phyloP scores from a whole-genome alignment of 2,797 vertebrate genomes.

The Rhabdomys pumilio region DNA sequence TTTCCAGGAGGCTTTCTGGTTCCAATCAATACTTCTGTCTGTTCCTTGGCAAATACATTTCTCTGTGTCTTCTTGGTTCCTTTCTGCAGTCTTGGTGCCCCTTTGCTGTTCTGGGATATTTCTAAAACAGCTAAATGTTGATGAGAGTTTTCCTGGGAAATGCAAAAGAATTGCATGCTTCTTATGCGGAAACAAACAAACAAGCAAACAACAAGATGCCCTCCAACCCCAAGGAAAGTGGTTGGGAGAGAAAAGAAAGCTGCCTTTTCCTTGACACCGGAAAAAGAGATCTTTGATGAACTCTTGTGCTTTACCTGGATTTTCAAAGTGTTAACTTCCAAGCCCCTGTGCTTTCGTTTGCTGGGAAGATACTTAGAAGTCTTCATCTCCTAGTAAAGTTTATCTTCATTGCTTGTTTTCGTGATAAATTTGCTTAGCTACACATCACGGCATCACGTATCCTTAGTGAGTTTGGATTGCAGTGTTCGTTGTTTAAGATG shows the following conservation, averaged over 20 bases:
- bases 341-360: conserved; percentile 26
- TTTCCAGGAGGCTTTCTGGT: not conserved
- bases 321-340: conserved; percentile 31
- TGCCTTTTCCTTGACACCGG: not conserved
- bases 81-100: not conserved
- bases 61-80: not conserved
- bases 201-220: not conserved
- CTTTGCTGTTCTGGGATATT: not conserved
- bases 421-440: not conserved
- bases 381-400: conserved; percentile 50
- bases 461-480: conserved; percentile 40
- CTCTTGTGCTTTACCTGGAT: not conserved
- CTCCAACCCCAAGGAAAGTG: not conserved
- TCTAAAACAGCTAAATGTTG: not conserved
- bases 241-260: not conserved
- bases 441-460: not conserved
- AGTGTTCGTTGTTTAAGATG: conserved; percentile 44
- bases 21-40: not conserved
- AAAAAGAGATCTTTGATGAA: not conserved
- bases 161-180: not conserved
- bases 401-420: conserved; percentile 45
- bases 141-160: conserved; percentile 49
- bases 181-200: not conserved
- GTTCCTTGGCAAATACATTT: not conserved
- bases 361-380: not conserved